Base-by-base conservation (phyloP, 1,140 invertebrate genomes). In the Lycorma delicatula region DNA sequence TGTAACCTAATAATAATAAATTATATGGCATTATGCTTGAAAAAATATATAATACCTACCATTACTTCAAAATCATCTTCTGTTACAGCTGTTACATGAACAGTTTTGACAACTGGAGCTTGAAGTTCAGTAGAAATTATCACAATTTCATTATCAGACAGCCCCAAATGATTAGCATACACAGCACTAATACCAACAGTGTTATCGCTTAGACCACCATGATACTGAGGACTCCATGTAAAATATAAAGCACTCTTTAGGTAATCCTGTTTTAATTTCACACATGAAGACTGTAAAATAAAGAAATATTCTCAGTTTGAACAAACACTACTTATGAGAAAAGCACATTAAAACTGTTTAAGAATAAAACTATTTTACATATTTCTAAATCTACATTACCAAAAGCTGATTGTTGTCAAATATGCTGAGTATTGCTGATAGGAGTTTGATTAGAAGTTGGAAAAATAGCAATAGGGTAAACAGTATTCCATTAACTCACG, bases 61-160 rank as follows among this genome's bases (percentile, higher is more conserved):
- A 71, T 54, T 41, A 70, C 75, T 66, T 78, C 75, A 72, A 72
- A 77, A 61, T 79, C 77, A 69, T 77, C 71, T 22, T 63, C 48
- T 13, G 73, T 68, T 11, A 71, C 22, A 31, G 77, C 76, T 2
- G 58, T 48, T 7, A 68, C 63, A 29, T 57, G 36, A 28, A 66
- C 44, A 22, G 38, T 56, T 47, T 60, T 56, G 2, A 69, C 11
- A 13, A 64, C 44, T n/a, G 36, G 34, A n/a, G 58, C 13, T 27
- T 57, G 41, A 26, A 56, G 28, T 9, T 53, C 18, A 25, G 64
- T 20, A 9, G 50, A 41, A 28, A 66, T 25, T 16, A 56, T 47
- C 1, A 70, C 60, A 18, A 53, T 44, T 22, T 68, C 63, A 16
- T 60, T 60, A 49, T 70, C 63, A 41, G 59, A 54, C 1, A 70